Base-by-base conservation (phyloP, 2,888 invertebrate genomes). In the Clepsis dumicolana region DNA sequence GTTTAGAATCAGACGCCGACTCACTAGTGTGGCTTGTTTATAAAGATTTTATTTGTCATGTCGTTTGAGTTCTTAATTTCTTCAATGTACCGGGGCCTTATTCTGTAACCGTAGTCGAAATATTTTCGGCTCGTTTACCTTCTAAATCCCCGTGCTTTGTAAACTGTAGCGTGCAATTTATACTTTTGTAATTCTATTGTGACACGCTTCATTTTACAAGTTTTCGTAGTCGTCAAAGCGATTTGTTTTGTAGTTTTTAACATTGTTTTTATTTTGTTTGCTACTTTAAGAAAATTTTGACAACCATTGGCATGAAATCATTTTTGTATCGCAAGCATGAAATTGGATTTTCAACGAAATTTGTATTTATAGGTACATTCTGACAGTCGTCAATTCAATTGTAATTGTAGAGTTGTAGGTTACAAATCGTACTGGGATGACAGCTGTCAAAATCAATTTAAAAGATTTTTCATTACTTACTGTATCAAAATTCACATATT, bases 1-100 rank as follows among this genome's bases (percentile, higher is more conserved):
- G 97, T 97, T 93, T 73, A 70, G 79, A 81, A 76, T 80, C 77
- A 82, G 76, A 83, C 80, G 88, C 91, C 48, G 90, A 81, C 80
- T 87, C 89, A 87, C 85, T 91, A 89, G 89, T 86, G 84, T 83
- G 83, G 91, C 91, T 93, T 91, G 84, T 86, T 91, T 83, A 77
- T 70, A 67, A 72, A 72, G 77, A 79, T 73, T 76, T 80, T 69
- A 65, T 74, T 76, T 73, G 66, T 44, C 27, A 66, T 35, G 21
- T 12, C 4, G n/a, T 25, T 29, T 50, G 57, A 27, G n/a, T 63
- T 44, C 63, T 63, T 32, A 14, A 44, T 41, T 60, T 60, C 32
- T 59, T 52, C 25, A 44, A 38, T 27, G 29, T 35, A 63, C 24
- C 21, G 44, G 62, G 48, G 27, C 21, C 52, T 64, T 64, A 66